phyloP scores from a whole-genome alignment of 2,113 vertebrate species.

The Carassius gibelio region DNA sequence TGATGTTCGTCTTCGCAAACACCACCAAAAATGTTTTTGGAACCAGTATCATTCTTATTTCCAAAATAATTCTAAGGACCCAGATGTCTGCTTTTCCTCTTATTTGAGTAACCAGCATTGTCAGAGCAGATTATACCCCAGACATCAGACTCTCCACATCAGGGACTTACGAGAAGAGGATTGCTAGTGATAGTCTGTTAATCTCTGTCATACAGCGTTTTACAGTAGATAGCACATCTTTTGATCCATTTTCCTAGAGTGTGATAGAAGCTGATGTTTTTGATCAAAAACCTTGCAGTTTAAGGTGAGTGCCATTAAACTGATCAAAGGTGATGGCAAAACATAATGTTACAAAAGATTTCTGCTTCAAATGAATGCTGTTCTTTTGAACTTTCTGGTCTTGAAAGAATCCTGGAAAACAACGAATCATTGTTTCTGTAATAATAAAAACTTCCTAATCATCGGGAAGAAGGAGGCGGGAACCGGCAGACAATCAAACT shows the following conservation, averaged over 20 bases:
- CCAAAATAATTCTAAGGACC: not conserved
- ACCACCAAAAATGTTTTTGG: not conserved
- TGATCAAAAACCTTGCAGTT: not conserved
- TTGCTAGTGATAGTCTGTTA: not conserved
- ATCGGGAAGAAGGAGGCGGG: no score
- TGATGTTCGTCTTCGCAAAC: not conserved
- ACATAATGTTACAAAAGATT: no score
- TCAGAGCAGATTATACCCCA: not conserved
- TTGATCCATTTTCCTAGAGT: not conserved
- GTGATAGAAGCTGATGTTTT: not conserved
- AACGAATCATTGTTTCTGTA: no score
- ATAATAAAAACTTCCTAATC: no score
- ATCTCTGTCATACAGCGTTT: not conserved
- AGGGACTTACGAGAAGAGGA: not conserved
- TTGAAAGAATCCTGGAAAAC: no score
- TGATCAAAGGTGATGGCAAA: no score
- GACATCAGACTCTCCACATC: not conserved
- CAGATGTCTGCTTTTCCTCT: slow-evolving; percentile 11
- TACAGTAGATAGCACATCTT: not conserved
- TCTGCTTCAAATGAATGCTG: no score
- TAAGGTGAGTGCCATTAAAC: no score
- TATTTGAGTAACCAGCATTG: not conserved
- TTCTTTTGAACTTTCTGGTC: no score
- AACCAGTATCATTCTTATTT: not conserved
- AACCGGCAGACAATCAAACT: no score